Base-by-base conservation (phyloP, 2,113 vertebrate species). In the Nerophis ophidion region DNA sequence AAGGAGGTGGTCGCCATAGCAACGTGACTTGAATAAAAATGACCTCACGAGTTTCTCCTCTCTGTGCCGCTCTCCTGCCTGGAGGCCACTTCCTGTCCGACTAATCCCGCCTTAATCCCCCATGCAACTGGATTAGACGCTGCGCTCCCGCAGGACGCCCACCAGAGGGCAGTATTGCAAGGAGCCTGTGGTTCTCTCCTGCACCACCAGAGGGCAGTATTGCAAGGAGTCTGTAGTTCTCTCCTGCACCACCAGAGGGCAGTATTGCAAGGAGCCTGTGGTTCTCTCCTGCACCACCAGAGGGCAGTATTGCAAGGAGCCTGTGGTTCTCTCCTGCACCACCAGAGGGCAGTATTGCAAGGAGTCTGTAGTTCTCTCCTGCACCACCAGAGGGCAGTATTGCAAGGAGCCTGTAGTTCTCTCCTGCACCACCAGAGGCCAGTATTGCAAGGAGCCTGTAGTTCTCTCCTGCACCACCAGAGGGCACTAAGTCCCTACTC, bases 91-190 rank as follows among this genome's bases (percentile, higher is more conserved):
- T 63, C 47, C 44, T n/a, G 16, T 58, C 26, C 33, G 51, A 62
- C 15, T 77, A 70, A 77, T 70, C 63, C 45, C 44, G 48, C 52
- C 17, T 12, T 79, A 72, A 79, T 60, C 64, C 53, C 59, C 10
- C 51, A 33, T 44, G 33, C 7, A 26, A 9, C 7, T 3, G 51
- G 60, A 74, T 70, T 60, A 66, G 5, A 57, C 42, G 5, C n/a
- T 26, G 48, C 6, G 10, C 16, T 50, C 16, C 5, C 8, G 12
- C 40, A 44, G 3, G 11, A 11, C 40, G 40, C 10, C 40, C 40
- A 44, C 40, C 5, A 19, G 10, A 50, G 7, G 17, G 16, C 48
- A 50, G 48, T 4, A 12, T 5, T 50, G 48, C 17, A 50, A 12
- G 16, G 2, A 12, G 17, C 5, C 0, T 48, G n/a, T 16, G 7